Evolutionary conservation across 92 coral and sea anemone species (phyloP).

Genomic region (Hydrozoanthus gracilis): DNA sequence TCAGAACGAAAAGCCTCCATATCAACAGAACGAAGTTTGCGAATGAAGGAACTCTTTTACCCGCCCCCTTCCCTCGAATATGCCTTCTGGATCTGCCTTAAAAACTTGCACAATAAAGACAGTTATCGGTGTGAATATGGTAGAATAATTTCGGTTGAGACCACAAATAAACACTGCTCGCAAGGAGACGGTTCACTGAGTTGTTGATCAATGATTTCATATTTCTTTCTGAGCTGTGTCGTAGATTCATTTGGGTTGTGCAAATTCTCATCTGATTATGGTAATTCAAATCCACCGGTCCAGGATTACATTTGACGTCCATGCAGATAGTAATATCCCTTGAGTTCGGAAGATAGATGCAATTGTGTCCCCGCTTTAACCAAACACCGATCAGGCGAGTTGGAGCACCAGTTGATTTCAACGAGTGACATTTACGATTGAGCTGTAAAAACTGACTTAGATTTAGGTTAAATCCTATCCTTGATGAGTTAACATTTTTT

Average conservation of each 20-base stretch:
- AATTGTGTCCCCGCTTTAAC: constrained; percentile 21
- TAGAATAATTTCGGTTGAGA: not conserved
- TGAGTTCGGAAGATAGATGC: constrained; percentile 14
- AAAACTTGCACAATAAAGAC: not conserved
- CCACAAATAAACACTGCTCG: not conserved
- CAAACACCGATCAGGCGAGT: constrained; percentile 24
- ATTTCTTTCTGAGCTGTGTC: not conserved
- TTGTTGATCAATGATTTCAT: not conserved
- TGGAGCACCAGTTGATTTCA: not conserved
- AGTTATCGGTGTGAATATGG: not conserved
- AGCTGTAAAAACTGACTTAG: not conserved
- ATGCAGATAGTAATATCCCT: constrained; percentile 28
- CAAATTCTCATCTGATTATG: not conserved
- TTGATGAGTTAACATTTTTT: not conserved
- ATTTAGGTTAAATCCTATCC: not conserved
- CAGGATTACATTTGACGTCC: constrained; percentile 40
- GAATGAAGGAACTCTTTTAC: constrained; percentile 23
- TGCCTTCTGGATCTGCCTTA: not conserved
- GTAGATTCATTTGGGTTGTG: not conserved
- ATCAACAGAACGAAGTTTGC: too few relatives aligned
- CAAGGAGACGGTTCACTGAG: not conserved
- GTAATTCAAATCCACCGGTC: constrained; percentile 26
- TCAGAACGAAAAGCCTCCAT: too few relatives aligned
- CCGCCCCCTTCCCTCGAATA: constrained; percentile 3
- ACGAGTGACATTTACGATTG: not conserved